Evolutionary conservation across 2,888 invertebrate genomes (phyloP).

Genomic region (Apantesis nais): DNA sequence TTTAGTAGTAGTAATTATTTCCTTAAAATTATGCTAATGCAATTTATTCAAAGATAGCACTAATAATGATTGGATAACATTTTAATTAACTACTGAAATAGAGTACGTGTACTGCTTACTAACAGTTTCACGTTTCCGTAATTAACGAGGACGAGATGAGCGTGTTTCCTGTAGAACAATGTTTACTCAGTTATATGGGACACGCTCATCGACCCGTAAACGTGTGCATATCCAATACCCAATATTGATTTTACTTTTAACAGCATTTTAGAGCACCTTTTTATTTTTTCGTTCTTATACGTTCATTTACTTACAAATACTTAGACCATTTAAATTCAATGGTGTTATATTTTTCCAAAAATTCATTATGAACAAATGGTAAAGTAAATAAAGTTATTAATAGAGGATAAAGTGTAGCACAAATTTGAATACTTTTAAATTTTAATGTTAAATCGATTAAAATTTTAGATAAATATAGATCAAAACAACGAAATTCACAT

Average conservation of each 20-base stretch:
- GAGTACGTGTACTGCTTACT: neutral
- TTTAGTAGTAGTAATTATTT: too few species aligned
- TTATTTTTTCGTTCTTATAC: neutral
- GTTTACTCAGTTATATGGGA: constrained; percentile 55
- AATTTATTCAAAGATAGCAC: neutral
- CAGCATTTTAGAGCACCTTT: neutral
- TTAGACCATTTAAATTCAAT: neutral
- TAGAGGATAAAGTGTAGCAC: too few species aligned
- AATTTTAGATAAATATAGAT: neutral
- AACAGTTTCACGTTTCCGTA: neutral
- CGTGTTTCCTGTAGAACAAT: constrained; percentile 27
- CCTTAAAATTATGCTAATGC: too few species aligned
- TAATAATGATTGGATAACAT: neutral
- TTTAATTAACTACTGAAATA: constrained; percentile 25
- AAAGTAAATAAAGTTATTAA: neutral
- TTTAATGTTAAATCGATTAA: neutral
- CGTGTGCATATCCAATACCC: constrained; percentile 49
- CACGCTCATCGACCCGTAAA: constrained; percentile 64
- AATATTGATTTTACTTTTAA: constrained; percentile 65
- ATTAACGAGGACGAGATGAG: constrained; percentile 12
- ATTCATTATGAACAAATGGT: neutral
- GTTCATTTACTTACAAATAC: neutral
- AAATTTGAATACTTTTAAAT: too few species aligned
- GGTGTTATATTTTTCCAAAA: neutral
- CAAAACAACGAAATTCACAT: too few species aligned